Base-by-base conservation (phyloP, 2,113 vertebrate genomes). In the Fukomys damarensis region DNA sequence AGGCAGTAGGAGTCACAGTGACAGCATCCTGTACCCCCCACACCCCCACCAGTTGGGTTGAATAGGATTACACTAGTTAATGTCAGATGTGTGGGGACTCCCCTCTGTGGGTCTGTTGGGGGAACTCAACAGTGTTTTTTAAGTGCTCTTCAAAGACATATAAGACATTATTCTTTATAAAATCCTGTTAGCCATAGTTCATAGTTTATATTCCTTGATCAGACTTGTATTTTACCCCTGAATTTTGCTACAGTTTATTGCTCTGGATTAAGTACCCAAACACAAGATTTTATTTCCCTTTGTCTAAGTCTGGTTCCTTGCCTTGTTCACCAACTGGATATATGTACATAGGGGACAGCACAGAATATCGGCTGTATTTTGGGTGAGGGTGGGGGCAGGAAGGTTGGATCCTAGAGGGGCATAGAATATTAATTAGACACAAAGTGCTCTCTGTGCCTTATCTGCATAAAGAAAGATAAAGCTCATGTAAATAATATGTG, bases 401-500 rank as follows among this genome's bases (percentile, higher is more conserved):
- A 98, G 97, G 97, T 97, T 97, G 97, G 97, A 96, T 97, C 98
- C 88, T 35, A 96, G 96, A 98, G 97, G 91, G 94, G 97, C 97
- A 90, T 81, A 63, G 98, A 98, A 96, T 98, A 98, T 98, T 97
- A 98, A 98, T 98, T 97, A 97, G 89, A 96, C 90, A 95, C 98
- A 98, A 98, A 98, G 98, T 97, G 94, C 95, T 98, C 98, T 98
- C 98, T 96, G 97, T 97, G 96, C 94, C 89, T 98, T 98, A 98
- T 98, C 98, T 96, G 93, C 97, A 96, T 96, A 97, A 97, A 96
- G 98, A 98, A 98, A 97, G 97, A 98, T 97, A 98, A 98, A 98
- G 98, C 98, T 98, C 98, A 66, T 98, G 98, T 98, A 98, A 98
- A 98, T 98, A 98, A 72, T 96, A 98, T 95, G 96, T 98, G 98